These are phyloP conservation scores for Pseudomyrmex flavicornis DNA, from an alignment of 1,140 invertebrate species.

Conservation along the genomic window DNA sequence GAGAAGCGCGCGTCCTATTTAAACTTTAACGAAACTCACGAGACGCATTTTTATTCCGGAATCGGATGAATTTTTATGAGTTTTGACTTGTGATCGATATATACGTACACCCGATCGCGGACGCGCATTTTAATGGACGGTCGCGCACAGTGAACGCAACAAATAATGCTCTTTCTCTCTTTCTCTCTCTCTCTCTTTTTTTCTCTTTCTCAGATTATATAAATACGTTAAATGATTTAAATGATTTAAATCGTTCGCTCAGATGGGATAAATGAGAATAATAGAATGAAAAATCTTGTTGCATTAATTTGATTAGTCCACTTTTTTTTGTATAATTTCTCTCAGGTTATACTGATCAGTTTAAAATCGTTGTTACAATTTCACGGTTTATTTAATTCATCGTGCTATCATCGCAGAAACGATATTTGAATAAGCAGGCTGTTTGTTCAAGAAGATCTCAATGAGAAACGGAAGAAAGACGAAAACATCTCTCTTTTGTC, in stretches of 20 bases:
- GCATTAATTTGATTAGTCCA: not conserved
- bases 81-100: conserved; percentile 52
- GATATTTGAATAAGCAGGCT: not conserved
- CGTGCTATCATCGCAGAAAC: not conserved
- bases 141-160: conserved; percentile 14
- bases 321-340: not conserved
- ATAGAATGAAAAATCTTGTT: not conserved
- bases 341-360: not conserved
- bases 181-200: too few species aligned
- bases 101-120: conserved; percentile 36
- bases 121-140: conserved; percentile 50
- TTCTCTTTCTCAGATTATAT: not conserved
- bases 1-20: conserved; percentile 32
- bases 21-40: conserved; percentile 54
- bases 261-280: not conserved
- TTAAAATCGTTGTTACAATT: not conserved
- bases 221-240: conserved; percentile 7
- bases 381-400: not conserved
- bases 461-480: not conserved
- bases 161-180: not conserved
- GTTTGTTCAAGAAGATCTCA: not conserved
- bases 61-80: conserved; percentile 54
- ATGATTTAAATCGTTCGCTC: conserved; percentile 12
- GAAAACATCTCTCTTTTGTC: not conserved
- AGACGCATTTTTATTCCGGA: conserved; percentile 55